Evolutionary conservation across 1,140 invertebrate genomes (phyloP), one percentile per base, ranked within the genome.

Genomic region (Tribolium castaneum): DNA sequence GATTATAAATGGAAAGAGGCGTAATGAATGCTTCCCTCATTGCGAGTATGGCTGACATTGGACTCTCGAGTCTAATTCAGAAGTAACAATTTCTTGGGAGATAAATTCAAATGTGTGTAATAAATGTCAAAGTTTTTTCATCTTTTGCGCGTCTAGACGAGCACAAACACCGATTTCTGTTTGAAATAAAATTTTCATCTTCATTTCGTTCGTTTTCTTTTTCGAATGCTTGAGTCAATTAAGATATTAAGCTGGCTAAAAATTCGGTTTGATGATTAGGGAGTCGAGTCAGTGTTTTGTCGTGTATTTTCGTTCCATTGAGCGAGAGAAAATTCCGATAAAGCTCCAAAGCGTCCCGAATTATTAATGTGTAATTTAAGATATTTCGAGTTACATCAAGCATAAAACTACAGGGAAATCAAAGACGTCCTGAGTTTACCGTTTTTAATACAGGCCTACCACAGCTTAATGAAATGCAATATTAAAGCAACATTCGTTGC

Each of bases 381-480:
- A 35, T 66, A 66, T 66, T 66, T 66, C 59, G 25, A 25, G 59
- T 66, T 66, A 66, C 30, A 13, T 35, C 7, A 66, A 66, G 59
- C 14, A 66, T 66, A 35, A 66, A 66, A 66, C 59, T 66, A 66
- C 59, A 66, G 59, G 59, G 59, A 66, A 66, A 66, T 66, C 59
- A 66, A 66, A 66, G 59, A 66, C 59, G 59, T 66, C 30, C n/a
- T 66, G 59, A 35, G 25, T 66, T 35, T 35, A 35, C 54, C 54
- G 54, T 59, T 59, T 45, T 59, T 59, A 59, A 59, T 59, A 59
- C 22, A 25, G 9, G 19, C 16, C 59, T 30, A 66, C 59, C n/a
- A 30, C 30, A 66, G 30, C 59, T 12, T 66, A 66, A 66, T 35
- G 59, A 66, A 66, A 66, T 66, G 14, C 59, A 66, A 35, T 66